Evolutionary conservation across 2,113 vertebrate species (phyloP).

Genomic region (Notechis scutatus): DNA sequence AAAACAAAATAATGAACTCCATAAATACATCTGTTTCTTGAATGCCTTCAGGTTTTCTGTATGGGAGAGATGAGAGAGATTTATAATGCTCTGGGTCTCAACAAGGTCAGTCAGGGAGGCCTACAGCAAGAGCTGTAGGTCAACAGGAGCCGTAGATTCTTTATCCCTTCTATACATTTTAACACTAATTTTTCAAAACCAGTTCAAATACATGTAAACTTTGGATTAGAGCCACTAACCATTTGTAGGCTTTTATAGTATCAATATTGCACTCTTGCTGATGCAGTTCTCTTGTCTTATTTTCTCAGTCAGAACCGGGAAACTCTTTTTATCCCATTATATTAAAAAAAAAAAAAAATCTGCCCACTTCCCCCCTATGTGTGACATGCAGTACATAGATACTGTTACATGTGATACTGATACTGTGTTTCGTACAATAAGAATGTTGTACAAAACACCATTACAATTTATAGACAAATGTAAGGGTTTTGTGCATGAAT

Average conservation of each 20-base stretch:
- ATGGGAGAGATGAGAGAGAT: background rate
- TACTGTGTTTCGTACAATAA: background rate
- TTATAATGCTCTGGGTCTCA: background rate
- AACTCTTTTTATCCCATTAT: background rate
- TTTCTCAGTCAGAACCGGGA: background rate
- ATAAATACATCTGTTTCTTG: background rate
- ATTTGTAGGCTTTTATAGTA: background rate
- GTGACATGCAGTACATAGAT: background rate
- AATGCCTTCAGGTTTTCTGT: background rate
- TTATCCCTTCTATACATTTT: constrained; percentile 1
- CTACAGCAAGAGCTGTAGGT: background rate
- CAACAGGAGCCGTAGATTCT: background rate
- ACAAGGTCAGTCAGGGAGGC: background rate
- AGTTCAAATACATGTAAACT: background rate
- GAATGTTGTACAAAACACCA: background rate
- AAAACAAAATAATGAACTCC: background rate
- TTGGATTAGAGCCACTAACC: background rate
- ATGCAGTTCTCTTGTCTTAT: background rate
- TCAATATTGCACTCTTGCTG: background rate
- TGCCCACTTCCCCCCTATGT: background rate
- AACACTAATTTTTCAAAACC: constrained; percentile 23
- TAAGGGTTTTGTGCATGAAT: background rate
- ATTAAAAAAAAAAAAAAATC: background rate
- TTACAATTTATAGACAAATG: background rate
- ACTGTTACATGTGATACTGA: background rate